phyloP scores from a whole-genome alignment of 2,797 vertebrate genomes.

The Silurus lanzhouensis region DNA sequence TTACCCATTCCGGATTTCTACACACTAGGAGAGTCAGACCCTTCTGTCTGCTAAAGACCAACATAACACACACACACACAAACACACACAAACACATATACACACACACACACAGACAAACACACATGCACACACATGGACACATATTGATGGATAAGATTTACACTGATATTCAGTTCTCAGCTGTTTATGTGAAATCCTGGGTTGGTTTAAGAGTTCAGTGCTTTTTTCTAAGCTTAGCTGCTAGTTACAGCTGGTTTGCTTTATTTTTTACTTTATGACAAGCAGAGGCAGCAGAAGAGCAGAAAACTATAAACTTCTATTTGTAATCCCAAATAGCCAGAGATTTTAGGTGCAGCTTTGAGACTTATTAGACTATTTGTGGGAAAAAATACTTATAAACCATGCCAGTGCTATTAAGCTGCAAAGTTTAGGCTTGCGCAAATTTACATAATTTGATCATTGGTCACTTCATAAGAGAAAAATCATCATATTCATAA shows the following conservation, averaged over 20 bases:
- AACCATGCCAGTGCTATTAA: neutral
- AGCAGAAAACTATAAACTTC: neutral
- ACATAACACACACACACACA: slow-evolving; percentile 7
- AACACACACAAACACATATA: neutral
- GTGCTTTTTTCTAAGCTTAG: slow-evolving; percentile 27
- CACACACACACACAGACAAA: slow-evolving; percentile 19
- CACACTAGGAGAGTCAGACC: slow-evolving; percentile 76
- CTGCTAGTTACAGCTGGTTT: neutral
- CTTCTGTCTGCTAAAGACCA: slow-evolving; percentile 71
- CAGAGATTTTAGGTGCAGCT: neutral
- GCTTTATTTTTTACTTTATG: slow-evolving; percentile 25
- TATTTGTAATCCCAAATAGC: neutral
- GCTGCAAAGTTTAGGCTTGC: slow-evolving; percentile 2
- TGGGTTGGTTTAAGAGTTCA: slow-evolving; percentile 14
- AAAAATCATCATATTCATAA: neutral
- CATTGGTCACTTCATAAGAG: slow-evolving; percentile 6
- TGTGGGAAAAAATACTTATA: too few relatives aligned
- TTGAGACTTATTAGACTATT: neutral
- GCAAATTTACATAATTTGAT: neutral
- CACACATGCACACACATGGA: slow-evolving; percentile 6
- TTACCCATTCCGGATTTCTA: slow-evolving; percentile 95
- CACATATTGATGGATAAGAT: slow-evolving; percentile 11
- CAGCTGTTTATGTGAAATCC: slow-evolving; percentile 19
- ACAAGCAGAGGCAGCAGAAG: slow-evolving; percentile 42
- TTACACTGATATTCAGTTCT: slow-evolving; percentile 25